These are phyloP conservation scores for Andricus curvator DNA, from an alignment of 2,888 invertebrate species.

Conservation along the genomic window DNA sequence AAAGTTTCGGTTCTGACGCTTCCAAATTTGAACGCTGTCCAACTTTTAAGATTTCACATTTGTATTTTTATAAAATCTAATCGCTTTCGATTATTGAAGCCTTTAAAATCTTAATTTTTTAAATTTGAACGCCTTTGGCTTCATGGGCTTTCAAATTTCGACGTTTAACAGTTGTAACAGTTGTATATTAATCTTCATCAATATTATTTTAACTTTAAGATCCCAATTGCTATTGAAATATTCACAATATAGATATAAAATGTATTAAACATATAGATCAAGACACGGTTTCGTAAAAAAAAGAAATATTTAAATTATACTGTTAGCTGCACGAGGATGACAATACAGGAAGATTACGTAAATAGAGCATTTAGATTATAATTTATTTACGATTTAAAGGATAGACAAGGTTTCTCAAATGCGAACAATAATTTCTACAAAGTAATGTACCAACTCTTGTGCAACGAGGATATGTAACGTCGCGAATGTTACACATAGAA, in stretches of 20 bases:
- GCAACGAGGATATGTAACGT: constrained; percentile 24
- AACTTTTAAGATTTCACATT: not conserved
- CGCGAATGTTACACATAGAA: constrained; percentile 31
- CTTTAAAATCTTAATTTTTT: not conserved
- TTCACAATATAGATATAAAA: not conserved
- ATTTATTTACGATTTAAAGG: constrained; percentile 15
- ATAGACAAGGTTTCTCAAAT: not conserved
- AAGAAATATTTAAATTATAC: not conserved
- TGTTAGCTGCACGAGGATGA: not conserved
- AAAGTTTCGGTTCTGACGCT: not conserved
- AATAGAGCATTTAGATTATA: not conserved
- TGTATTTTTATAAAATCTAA: not conserved
- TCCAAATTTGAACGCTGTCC: not conserved
- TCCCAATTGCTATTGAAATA: not conserved
- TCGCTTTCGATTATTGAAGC: not conserved
- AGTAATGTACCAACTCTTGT: constrained; percentile 18
- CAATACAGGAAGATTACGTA: not conserved
- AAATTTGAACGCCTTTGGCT: not conserved
- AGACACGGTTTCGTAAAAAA: not conserved
- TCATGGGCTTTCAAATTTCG: not conserved
- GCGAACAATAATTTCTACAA: constrained; percentile 29
- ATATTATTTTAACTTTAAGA: not conserved
- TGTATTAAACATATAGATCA: not conserved
- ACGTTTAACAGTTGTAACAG: not conserved
- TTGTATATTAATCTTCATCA: too few relatives aligned